Evolutionary conservation across 2,113 vertebrate species (phyloP).

Genomic region (Telmatochromis bifrenatus): DNA sequence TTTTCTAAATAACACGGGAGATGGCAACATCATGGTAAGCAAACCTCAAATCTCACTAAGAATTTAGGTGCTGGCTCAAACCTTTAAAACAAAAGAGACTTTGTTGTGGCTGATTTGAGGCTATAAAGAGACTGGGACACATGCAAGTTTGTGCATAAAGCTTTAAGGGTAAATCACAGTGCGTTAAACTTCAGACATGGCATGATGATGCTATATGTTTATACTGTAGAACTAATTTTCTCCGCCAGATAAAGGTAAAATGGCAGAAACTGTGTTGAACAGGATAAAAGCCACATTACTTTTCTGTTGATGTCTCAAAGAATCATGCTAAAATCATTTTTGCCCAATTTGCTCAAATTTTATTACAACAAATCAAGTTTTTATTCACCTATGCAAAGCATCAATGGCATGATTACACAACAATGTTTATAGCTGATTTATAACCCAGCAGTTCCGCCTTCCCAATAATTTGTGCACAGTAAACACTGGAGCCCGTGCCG

Average conservation of each 20-base stretch:
- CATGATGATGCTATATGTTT: not conserved
- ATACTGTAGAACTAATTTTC: not conserved
- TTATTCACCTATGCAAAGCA: not conserved
- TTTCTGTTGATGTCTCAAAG: not conserved
- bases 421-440: not conserved
- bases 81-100: conserved; percentile 9
- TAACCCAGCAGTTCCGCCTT: not conserved
- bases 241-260: not conserved
- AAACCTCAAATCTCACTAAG: not conserved
- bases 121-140: not conserved
- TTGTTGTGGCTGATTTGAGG: conserved; percentile 4
- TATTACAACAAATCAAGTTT: not conserved
- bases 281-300: not conserved
- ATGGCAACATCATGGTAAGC: not conserved
- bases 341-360: not conserved
- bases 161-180: not conserved
- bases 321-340: not conserved
- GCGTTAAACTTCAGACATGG: not conserved
- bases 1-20: not conserved
- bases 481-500: not conserved
- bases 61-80: not conserved
- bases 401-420: not conserved
- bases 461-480: not conserved
- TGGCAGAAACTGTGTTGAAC: not conserved
- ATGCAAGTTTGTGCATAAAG: not conserved